Conservation (phyloP, 2,797 vertebrate species). For the Amphiprion clarkii region DNA sequence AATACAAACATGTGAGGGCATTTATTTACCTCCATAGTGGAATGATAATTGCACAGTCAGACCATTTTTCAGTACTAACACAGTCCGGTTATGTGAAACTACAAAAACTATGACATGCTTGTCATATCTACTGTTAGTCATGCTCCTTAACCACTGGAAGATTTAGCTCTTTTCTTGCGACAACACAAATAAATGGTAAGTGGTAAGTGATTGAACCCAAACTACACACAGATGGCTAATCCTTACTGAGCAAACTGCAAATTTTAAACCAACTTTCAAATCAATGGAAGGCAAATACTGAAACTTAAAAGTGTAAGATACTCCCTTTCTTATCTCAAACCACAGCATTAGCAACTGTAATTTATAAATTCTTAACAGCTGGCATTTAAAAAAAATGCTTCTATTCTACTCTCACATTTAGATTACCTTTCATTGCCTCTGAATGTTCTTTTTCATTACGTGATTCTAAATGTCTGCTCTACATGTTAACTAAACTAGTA, state of each 20-base stretch:
- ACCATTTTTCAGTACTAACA: too few species aligned
- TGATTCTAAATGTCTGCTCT: slow-evolving; percentile 14
- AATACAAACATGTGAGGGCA: too few species aligned
- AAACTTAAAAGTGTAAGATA: neutral
- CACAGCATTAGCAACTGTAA: neutral
- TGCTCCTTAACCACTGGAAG: neutral
- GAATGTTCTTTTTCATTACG: slow-evolving; percentile 8
- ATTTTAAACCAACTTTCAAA: neutral
- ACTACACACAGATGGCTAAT: neutral
- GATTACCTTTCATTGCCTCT: slow-evolving; percentile 6
- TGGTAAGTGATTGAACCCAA: slow-evolving; percentile 18
- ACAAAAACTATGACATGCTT: slow-evolving; percentile 11
- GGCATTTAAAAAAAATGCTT: neutral
- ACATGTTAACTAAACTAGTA: slow-evolving; percentile 20
- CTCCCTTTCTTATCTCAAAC: too few species aligned
- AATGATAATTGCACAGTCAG: too few species aligned
- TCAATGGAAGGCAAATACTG: neutral
- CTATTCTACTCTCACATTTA: neutral
- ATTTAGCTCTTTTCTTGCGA: neutral
- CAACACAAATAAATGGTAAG: slow-evolving; percentile 1
- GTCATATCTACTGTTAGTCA: slow-evolving; percentile 50
- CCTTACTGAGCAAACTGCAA: slow-evolving; percentile 1
- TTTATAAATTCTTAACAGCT: neutral
- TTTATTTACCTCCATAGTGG: too few species aligned
- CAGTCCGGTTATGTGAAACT: too few species aligned